A percentile compares a stretch with the other conserved stretches of the same genome.
phyloP scores from a whole-genome alignment of 2,888 invertebrate genomes.

The Cosmopolites sordidus region DNA sequence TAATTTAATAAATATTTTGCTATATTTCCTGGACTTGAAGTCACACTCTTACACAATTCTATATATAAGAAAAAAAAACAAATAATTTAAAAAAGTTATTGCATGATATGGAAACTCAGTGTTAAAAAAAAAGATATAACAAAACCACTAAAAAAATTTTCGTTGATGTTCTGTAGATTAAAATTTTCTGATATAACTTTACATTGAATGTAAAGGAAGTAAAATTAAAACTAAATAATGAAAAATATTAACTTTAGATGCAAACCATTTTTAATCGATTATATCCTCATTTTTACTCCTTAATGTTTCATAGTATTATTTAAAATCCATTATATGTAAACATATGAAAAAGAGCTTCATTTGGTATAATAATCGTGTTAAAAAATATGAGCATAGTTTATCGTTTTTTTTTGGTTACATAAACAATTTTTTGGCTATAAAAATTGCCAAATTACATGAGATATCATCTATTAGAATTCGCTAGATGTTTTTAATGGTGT shows the following conservation, averaged over 20 bases:
- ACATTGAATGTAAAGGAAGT: slow-evolving; percentile 22
- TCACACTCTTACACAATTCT: slow-evolving; percentile 34
- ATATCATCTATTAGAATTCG: slow-evolving; percentile 17
- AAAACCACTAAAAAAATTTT: slow-evolving; percentile 33
- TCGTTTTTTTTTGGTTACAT: slow-evolving; percentile 12
- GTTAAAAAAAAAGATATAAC: slow-evolving; percentile 37
- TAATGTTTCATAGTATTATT: slow-evolving; percentile 23
- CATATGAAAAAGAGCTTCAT: slow-evolving; percentile 9
- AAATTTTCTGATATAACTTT: slow-evolving; percentile 41
- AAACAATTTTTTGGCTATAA: slow-evolving; percentile 13
- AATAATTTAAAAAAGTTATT: slow-evolving; percentile 33
- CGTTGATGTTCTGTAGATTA: slow-evolving; percentile 41
- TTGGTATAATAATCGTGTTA: slow-evolving; percentile 18
- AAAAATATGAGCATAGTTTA: slow-evolving; percentile 19
- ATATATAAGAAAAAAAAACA: slow-evolving; percentile 19
- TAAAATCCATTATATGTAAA: slow-evolving; percentile 1
- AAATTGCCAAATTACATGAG: slow-evolving; percentile 16
- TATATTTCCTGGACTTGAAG: slow-evolving; percentile 3
- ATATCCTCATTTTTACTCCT: no score
- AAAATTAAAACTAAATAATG: no score
- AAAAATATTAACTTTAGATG: background rate
- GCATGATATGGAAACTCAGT: slow-evolving; percentile 36
- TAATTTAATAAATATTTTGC: slow-evolving; percentile 3
- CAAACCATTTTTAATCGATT: no score
- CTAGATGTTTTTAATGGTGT: slow-evolving; percentile 18